Conservation (phyloP, 1,140 invertebrate species). For the Drosophila bifasciata region DNA sequence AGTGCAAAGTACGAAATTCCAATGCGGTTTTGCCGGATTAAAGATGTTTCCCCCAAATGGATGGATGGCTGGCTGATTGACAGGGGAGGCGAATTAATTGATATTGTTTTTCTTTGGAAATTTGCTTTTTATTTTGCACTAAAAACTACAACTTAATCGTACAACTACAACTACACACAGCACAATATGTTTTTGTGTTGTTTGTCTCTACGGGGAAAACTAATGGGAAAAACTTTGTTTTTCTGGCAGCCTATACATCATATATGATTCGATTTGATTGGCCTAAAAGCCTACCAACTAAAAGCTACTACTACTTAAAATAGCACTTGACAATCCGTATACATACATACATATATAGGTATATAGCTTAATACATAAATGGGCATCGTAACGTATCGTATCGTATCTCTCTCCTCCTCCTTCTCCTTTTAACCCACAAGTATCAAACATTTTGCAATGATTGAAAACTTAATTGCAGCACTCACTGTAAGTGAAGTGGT, state of each 20-base stretch:
- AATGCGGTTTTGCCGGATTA: conserved; percentile 39
- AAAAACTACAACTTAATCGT: conserved; percentile 30
- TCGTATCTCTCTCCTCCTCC: conserved; percentile 1
- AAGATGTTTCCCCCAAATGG: background rate
- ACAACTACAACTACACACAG: background rate
- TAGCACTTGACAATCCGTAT: conserved; percentile 30
- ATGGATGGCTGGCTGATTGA: no score
- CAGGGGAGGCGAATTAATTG: no score
- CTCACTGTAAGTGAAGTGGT: conserved; percentile 5
- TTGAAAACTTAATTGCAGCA: conserved; percentile 35
- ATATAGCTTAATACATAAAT: conserved; percentile 59
- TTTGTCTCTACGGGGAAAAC: conserved; percentile 16
- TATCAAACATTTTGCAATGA: conserved; percentile 18
- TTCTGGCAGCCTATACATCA: conserved; percentile 67
- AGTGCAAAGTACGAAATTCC: conserved; percentile 71
- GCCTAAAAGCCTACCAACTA: conserved; percentile 42
- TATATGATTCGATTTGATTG: conserved; percentile 23
- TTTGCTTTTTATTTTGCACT: conserved; percentile 50
- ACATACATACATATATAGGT: conserved; percentile 16
- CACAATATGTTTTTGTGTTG: background rate
- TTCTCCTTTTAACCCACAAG: conserved; percentile 5
- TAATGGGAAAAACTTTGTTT: conserved; percentile 68
- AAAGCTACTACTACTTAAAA: conserved; percentile 33
- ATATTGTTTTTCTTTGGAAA: conserved; percentile 45
- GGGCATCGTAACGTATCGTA: conserved; percentile 1